These are phyloP conservation scores for Brachyhypopomus gauderio DNA, from an alignment of 2,113 vertebrate species.

Conservation along the genomic window DNA sequence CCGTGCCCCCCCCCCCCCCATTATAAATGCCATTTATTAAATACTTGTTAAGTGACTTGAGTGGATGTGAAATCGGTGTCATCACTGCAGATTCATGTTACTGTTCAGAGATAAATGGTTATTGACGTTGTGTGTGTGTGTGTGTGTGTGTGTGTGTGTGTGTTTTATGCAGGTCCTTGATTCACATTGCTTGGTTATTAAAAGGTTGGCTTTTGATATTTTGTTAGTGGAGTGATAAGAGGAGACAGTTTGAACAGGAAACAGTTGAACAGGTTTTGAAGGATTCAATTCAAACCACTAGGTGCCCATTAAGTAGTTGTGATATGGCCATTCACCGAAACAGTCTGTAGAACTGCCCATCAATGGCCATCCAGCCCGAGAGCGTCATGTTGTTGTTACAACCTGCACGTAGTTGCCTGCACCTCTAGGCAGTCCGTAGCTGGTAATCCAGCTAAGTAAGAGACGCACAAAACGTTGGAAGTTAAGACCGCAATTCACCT, in stretches of 20 bases:
- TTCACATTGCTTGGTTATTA: background rate
- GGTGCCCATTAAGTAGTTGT: too few species aligned
- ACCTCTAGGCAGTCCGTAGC: too few species aligned
- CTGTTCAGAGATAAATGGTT: slow-evolving; percentile 35
- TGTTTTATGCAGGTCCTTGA: background rate
- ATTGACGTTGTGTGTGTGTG: slow-evolving; percentile 5
- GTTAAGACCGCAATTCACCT: too few species aligned
- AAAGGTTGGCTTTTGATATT: background rate
- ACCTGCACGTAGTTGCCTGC: too few species aligned
- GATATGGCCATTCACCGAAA: too few species aligned
- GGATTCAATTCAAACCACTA: background rate
- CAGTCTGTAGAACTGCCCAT: too few species aligned
- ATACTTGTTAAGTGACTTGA: slow-evolving; percentile 57
- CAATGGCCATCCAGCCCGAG: too few species aligned
- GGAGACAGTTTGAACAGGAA: background rate
- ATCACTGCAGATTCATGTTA: slow-evolving; percentile 59
- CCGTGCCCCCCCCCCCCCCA: background rate
- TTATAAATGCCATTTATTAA: slow-evolving; percentile 66
- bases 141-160: slow-evolving; percentile 8
- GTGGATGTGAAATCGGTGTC: slow-evolving; percentile 52
- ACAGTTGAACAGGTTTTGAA: background rate
- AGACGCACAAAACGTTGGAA: too few species aligned
- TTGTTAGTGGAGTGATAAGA: background rate
- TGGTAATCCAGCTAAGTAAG: too few species aligned
- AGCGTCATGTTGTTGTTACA: too few species aligned